Evolutionary conservation across 2,797 vertebrate species (phyloP), one percentile per base, ranked within the genome.

Genomic region (Pipistrellus kuhlii): DNA sequence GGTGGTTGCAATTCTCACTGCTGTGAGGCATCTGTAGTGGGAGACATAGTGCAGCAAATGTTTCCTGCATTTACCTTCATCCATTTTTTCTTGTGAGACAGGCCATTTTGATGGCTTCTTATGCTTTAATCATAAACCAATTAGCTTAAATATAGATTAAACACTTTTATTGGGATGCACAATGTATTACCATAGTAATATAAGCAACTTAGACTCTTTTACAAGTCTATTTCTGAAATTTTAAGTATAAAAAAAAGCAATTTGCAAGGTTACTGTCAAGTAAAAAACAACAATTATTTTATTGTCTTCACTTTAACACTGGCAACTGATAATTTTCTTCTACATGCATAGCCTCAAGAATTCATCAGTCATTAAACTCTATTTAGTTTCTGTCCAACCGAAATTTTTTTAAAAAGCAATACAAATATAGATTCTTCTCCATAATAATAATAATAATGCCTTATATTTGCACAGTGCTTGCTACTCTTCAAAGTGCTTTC

Each of bases 341-440:
- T 83, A 35, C 5, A 2, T 86, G 73, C 62, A 91, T 81, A 94
- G 91, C 94, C 71, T 94, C 69, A 91, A 96, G 77, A 59, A 85
- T 77, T 93, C 89, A 95, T 96, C 92, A 66, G 62, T 94, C 87
- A 94, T 55, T 53, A 83, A 94, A 76, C 46, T 68, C 62, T 85
- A 88, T 91, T 95, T 96, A 90, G 51, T 83, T 95, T 91, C 91
- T 94, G 41, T 75, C 62, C 51, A 85, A 90, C 68, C 57, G 81
- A 81, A 81, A 55, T 46, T 46, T 81, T 44, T 72, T 71, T 10
- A 64, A 92, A 85, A 84, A 94, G 69, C 27, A 94, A 91, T 91
- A 94, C 87, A 91, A 77, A 91, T 91, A 96, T 44, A 92, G 80
- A 93, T 90, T 85, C 92, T 95, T 59, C 82, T 94, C 38, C n/a